Base-by-base conservation (phyloP, 1,140 invertebrate genomes). In the Nasonia giraulti region DNA sequence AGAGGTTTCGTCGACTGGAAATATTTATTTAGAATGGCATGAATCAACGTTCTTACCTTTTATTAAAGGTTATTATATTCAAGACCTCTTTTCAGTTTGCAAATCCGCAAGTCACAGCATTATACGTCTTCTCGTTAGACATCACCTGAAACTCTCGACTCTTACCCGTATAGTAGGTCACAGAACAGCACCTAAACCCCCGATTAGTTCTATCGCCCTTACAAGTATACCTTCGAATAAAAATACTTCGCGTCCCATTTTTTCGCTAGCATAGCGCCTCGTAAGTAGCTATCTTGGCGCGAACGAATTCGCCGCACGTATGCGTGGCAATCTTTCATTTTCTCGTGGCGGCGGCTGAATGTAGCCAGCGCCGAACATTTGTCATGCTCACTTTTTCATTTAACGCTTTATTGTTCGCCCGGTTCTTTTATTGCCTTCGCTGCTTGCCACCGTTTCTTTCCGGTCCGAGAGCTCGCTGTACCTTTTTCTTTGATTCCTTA, bases 381-480 rank as follows among this genome's bases (percentile, higher is more conserved):
- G 33, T 82, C 55, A 82, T 76, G 31, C 40, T 75, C 69, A 76
- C 50, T 76, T 76, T 76, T 82, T 82, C 73, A 44, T 76, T 82
- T 75, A 76, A 68, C 73, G n/a, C 20, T 82, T 82, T 76, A 82
- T 76, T 76, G 23, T 82, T 82, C 23, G 10, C 31, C n/a, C 31
- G n/a, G 50, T 20, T 76, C 33, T 74, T 62, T 62, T 76, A 66
- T 76, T 62, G 11, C 37, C 40, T 37, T 17, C 23, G n/a, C 40
- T 50, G 31, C 27, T n/a, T 20, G 17, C 3, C 14, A n/a, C 14
- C 2, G 37, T 27, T 47, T 47, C 23, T 8, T 71, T 33, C 37
- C 33, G 20, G 20, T 50, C 37, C n/a, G 17, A 27, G 44, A 31
- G 27, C 37, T 66, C 33, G 66, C 23, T 62, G 37, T 40, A 44